phyloP scores from a whole-genome alignment of 2,888 invertebrate genomes.

The Coelinius sp. region DNA sequence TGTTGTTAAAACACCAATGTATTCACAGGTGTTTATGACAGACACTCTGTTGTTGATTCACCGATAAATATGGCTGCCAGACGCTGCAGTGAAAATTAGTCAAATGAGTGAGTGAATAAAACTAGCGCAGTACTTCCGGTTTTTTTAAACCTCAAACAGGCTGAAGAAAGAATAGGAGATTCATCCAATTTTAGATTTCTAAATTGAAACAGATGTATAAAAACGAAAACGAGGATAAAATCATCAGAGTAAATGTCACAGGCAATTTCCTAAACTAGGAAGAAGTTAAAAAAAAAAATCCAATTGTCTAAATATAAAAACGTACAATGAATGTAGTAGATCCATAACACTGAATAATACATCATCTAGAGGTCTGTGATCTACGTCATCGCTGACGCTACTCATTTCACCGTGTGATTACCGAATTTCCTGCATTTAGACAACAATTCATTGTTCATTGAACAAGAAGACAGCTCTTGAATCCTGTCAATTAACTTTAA shows the following conservation, averaged over 20 bases:
- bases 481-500: background rate
- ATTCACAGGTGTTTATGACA: constrained; percentile 42
- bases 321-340: background rate
- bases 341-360: background rate
- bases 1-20: constrained; percentile 21
- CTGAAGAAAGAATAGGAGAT: too few species aligned
- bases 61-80: constrained; percentile 40
- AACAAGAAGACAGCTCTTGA: background rate
- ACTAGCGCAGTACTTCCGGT: background rate
- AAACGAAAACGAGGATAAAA: background rate
- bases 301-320: constrained; percentile 6
- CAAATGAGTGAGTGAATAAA: too few species aligned
- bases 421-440: background rate
- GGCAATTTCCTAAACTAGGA: background rate
- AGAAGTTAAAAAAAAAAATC: background rate
- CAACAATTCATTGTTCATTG: background rate
- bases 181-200: background rate
- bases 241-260: background rate
- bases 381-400: background rate
- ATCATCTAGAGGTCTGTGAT: background rate
- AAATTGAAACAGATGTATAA: background rate
- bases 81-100: constrained; percentile 25
- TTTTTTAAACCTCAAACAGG: background rate
- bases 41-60: constrained; percentile 35
- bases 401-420: background rate